phyloP scores from a whole-genome alignment of 37 sponge, comb jelly and placozoan species.

The Beroe ovata region DNA sequence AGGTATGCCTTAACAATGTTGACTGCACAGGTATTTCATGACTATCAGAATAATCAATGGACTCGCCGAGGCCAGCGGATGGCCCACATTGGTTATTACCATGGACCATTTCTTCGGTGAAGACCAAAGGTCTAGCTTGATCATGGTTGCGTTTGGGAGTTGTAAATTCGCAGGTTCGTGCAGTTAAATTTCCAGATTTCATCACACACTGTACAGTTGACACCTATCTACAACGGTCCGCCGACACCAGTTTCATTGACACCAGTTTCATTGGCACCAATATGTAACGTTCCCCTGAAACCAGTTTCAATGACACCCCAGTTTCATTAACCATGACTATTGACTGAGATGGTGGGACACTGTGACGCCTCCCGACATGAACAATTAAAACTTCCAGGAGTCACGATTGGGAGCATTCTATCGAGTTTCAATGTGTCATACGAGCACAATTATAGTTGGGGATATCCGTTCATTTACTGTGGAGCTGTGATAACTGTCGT shows the following conservation, averaged over 20 bases:
- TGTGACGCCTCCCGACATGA: too few species aligned
- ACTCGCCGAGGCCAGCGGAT: slow-evolving; percentile 12
- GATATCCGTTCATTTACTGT: neutral
- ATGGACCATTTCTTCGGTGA: slow-evolving; percentile 13
- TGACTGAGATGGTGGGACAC: too few species aligned
- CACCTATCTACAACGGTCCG: too few species aligned
- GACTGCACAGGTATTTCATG: slow-evolving; percentile 22
- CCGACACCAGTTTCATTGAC: too few species aligned
- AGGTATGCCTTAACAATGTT: too few species aligned
- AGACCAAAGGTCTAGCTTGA: neutral
- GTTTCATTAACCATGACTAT: too few species aligned
- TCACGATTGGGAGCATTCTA: neutral
- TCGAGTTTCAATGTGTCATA: slow-evolving; percentile 2
- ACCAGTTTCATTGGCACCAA: too few species aligned
- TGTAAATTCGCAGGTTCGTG: slow-evolving; percentile 29
- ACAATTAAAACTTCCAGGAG: too few species aligned
- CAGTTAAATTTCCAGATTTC: too few species aligned
- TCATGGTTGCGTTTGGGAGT: slow-evolving; percentile 28
- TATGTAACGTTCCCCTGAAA: too few species aligned
- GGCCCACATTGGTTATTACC: neutral
- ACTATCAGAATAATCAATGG: slow-evolving; percentile 1
- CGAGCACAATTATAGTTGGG: neutral
- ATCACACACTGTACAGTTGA: too few species aligned
- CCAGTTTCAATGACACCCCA: too few species aligned
- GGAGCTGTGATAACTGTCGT: neutral